Evolutionary conservation across 2,888 invertebrate genomes (phyloP), one percentile per base, ranked within the genome.

Genomic region (Synergus gifuensis): DNA sequence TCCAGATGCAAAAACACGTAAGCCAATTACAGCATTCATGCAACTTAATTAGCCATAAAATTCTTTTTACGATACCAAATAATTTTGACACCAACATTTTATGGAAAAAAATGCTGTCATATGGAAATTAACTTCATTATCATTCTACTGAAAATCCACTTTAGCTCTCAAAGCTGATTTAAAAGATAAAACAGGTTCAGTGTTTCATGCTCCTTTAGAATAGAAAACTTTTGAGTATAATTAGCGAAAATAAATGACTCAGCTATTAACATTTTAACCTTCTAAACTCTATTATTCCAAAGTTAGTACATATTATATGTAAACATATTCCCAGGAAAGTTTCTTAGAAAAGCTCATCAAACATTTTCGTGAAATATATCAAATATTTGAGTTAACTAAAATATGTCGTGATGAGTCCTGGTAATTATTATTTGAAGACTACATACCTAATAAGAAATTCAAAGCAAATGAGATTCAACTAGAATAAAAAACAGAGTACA

Each of bases 1-100:
- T 82, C 76, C 78, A 78, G 78, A 81, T 76, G 77, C 81, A 81
- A 82, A 80, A 76, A 22, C 42, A 62, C 78, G 44, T 28, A 28
- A n/a, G 44, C 4, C 42, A 18, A 44, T 66, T 44, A 40, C 40
- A 66, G 40, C 18, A 44, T 12, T 8, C 18, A 66, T 36, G 42
- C 18, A 11, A 67, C 18, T 67, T 8, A 46, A 28, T 69, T 49
- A 22, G 18, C 4, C 12, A 60, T 22, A 12, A 60, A 12, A 60
- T 8, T 54, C 8, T 54, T 54, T 2, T 1, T 7, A 16, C 5
- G 16, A 16, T 16, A n/a, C n/a, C 8, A 54, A 2, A n/a, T n/a
- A 1, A 2, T 54, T 54, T n/a, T 8, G 8, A 54, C 9, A 54
- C 2, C 8, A n/a, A 54, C n/a, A n/a, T n/a, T 54, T 54, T 54